Evolutionary conservation across 2,113 vertebrate genomes (phyloP).

Genomic region (Microcebus ravelobensis): DNA sequence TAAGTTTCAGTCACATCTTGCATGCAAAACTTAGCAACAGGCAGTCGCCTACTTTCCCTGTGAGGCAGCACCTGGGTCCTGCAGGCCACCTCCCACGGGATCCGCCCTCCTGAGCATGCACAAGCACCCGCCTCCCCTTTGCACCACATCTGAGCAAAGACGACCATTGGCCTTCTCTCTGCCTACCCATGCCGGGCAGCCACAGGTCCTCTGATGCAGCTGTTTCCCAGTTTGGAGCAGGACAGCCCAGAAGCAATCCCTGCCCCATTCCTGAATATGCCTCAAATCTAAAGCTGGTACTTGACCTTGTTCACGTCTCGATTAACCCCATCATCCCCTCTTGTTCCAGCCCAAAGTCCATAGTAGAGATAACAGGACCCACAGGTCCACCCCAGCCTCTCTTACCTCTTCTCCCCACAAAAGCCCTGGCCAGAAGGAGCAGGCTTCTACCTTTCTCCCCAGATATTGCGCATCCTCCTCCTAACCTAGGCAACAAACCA

Average conservation of each 20-base stretch:
- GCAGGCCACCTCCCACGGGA: background rate
- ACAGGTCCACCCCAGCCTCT: fast-evolving
- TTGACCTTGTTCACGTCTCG: background rate
- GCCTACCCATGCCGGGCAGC: background rate
- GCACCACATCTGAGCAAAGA: background rate
- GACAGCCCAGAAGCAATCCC: background rate
- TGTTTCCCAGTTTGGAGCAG: background rate
- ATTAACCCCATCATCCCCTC: too few species aligned
- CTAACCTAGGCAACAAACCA: background rate
- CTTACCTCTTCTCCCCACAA: background rate
- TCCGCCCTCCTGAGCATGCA: fast-evolving
- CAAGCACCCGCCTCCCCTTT: fast-evolving
- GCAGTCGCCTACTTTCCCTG: background rate
- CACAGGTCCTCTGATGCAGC: background rate
- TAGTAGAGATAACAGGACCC: fast-evolving
- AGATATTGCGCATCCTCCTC: background rate
- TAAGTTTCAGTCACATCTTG: background rate
- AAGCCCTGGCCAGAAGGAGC: background rate
- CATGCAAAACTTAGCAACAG: background rate
- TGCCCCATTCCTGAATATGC: background rate
- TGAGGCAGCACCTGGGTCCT: background rate
- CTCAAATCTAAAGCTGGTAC: background rate
- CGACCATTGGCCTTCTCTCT: background rate
- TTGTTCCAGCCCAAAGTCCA: background rate
- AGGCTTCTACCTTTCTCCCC: background rate